Conservation (phyloP, 2,888 invertebrate species). For the Nebria salina region DNA sequence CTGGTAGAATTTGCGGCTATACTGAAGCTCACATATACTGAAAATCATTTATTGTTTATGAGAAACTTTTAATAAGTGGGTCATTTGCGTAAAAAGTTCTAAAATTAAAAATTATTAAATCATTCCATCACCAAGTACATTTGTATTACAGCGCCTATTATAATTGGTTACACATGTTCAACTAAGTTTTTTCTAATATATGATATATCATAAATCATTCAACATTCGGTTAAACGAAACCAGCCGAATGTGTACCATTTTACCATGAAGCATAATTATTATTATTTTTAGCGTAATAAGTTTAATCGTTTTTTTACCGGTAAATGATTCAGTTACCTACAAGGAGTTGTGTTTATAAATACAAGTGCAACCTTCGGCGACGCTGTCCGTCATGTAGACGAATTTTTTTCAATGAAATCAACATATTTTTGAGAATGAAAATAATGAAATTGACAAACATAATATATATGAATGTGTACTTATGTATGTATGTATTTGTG, state of each 20-base stretch:
- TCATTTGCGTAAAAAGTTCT: conserved; percentile 20
- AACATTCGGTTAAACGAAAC: background rate
- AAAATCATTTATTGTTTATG: background rate
- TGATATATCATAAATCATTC: background rate
- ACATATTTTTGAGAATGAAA: background rate
- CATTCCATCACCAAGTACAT: conserved; percentile 35
- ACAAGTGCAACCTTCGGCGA: background rate
- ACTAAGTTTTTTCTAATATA: conserved; percentile 24
- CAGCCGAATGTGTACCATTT: background rate
- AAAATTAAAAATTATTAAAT: conserved; percentile 42
- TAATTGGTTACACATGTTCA: conserved; percentile 39
- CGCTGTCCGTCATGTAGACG: background rate
- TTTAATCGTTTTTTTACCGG: background rate
- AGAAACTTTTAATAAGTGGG: background rate
- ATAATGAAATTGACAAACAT: background rate
- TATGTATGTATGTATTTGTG: conserved; percentile 24
- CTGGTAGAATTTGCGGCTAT: background rate
- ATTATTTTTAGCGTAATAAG: background rate
- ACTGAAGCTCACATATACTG: too few relatives aligned
- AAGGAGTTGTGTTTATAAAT: too few relatives aligned
- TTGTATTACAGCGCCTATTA: conserved; percentile 27
- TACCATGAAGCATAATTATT: too few relatives aligned
- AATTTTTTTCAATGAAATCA: background rate
- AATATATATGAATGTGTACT: background rate
- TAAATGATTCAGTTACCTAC: too few relatives aligned